Conservation (phyloP, 2,888 invertebrate species). For the Caenorhabditis macrosperma region DNA sequence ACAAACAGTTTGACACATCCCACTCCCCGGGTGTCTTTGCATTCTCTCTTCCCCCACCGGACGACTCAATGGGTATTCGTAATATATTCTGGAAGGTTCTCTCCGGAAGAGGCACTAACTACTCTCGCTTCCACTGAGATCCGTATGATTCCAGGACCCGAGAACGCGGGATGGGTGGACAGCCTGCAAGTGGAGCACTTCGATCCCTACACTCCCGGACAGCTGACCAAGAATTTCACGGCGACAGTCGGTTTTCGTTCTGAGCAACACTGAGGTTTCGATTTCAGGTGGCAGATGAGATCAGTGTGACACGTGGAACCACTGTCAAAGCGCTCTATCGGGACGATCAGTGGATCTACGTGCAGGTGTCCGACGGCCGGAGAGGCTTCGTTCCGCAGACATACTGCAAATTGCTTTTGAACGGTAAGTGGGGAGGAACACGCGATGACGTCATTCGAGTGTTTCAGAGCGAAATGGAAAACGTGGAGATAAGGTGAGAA, state of each 20-base stretch:
- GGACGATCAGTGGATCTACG: constrained; percentile 68
- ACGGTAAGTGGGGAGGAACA: not conserved
- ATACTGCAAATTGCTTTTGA: constrained; percentile 47
- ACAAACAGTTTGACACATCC: constrained; percentile 30
- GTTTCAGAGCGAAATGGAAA: constrained; percentile 3
- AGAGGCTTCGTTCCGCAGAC: constrained; percentile 64
- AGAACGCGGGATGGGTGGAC: constrained; percentile 52
- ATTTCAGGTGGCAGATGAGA: constrained; percentile 56
- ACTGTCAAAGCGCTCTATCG: constrained; percentile 61
- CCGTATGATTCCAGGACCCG: constrained; percentile 26
- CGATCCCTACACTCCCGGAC: constrained; percentile 58
- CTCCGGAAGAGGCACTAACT: constrained; percentile 30
- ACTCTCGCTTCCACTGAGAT: no score
- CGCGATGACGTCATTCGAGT: not conserved
- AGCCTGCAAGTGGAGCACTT: constrained; percentile 54
- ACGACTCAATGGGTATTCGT: constrained; percentile 38
- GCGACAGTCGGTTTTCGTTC: constrained; percentile 40
- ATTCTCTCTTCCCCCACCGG: not conserved
- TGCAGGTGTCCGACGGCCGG: constrained; percentile 59
- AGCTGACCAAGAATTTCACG: constrained; percentile 56
- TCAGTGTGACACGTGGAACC: constrained; percentile 50
- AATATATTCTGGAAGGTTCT: constrained; percentile 56
- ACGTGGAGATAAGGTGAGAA: constrained; percentile 12
- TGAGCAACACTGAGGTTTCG: not conserved
- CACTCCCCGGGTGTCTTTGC: not conserved